Evolutionary conservation across 2,113 vertebrate species (phyloP), one percentile per base, ranked within the genome.

Genomic region (Hypocryptadius cinnamomeus): DNA sequence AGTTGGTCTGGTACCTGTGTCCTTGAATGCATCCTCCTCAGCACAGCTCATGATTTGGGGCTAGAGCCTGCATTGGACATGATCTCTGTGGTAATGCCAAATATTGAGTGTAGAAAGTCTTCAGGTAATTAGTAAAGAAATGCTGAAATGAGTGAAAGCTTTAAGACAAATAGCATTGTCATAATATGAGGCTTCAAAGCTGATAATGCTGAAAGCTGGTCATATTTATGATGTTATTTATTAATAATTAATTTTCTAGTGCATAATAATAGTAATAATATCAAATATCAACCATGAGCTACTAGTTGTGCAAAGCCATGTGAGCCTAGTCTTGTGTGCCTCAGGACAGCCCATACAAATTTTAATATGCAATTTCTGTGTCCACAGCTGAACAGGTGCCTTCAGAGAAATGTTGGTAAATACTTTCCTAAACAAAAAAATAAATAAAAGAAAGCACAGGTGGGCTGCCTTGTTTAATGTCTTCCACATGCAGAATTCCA

Each of bases 401-500:
- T 84, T 66, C 51, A 33, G 47, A 86, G 39, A 64, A 90, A 90
- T 18, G 24, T 56, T 53, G 33, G 61, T 80, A 92, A 95, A 86
- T 84, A 80, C 42, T 87, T 87, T 13, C 11, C 64, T 50, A 86
- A 96, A 93, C 48, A 92, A 93, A 89, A 89, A 91, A 83, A 39
- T 27, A 91, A 86, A 83, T 61, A 73, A 51, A 8, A 68, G 39
- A 89, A 88, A 82, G 25, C 51, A 79, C 59, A 70, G 79, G 66
- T 72, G 86, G 66, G 45, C 39, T 84, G 74, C 45, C 65, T 54
- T 10, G 0, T 92, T 71, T 92, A 85, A 92, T 85, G 50, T 86
- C 84, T 90, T 86, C 85, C 87, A 79, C 42, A 71, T 84, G 90
- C 27, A 85, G 80, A 77, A 85, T 85, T 79, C 79, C 39, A 44